phyloP scores from a whole-genome alignment of 2,113 vertebrate species.

The Cyanistes caeruleus region DNA sequence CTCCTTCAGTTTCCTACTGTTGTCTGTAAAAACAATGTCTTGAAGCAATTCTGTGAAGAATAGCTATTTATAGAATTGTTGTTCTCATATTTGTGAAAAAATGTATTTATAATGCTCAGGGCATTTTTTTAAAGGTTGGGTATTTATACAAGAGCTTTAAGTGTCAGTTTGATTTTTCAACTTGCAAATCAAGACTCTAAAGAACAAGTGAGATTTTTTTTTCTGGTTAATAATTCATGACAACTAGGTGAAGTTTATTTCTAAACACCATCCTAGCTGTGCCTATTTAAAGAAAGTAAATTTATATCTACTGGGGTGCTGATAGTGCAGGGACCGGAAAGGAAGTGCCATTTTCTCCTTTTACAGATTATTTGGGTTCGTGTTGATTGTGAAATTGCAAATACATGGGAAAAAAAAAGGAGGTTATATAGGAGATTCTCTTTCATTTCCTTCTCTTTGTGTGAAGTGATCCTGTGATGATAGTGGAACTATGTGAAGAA shows the following conservation, averaged over 20 bases:
- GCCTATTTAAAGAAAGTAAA: conserved; percentile 46
- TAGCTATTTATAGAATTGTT: conserved; percentile 75
- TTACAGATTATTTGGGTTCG: not conserved
- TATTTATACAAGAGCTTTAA: conserved; percentile 61
- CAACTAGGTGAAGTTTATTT: conserved; percentile 46
- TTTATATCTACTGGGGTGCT: not conserved
- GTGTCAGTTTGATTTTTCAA: conserved; percentile 74
- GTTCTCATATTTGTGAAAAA: conserved; percentile 65
- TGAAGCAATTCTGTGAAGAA: conserved; percentile 45
- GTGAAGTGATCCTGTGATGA: not conserved
- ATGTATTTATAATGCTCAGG: conserved; percentile 69
- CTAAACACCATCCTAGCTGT: conserved; percentile 32
- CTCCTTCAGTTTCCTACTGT: conserved; percentile 77
- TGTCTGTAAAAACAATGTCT: conserved; percentile 79
- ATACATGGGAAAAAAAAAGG: not conserved
- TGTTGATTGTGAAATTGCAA: not conserved
- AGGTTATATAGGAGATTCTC: not conserved
- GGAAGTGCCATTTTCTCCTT: not conserved
- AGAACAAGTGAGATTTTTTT: conserved; percentile 50
- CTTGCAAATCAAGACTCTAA: conserved; percentile 72
- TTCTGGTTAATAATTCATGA: conserved; percentile 74
- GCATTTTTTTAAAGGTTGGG: conserved; percentile 60
- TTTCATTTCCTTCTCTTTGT: conserved; percentile 8
- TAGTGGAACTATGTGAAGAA: not conserved
- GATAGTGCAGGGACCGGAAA: not conserved